Evolutionary conservation across 2,797 vertebrate species (phyloP), one percentile per base, ranked within the genome.

Genomic region (Antennarius maculatus): DNA sequence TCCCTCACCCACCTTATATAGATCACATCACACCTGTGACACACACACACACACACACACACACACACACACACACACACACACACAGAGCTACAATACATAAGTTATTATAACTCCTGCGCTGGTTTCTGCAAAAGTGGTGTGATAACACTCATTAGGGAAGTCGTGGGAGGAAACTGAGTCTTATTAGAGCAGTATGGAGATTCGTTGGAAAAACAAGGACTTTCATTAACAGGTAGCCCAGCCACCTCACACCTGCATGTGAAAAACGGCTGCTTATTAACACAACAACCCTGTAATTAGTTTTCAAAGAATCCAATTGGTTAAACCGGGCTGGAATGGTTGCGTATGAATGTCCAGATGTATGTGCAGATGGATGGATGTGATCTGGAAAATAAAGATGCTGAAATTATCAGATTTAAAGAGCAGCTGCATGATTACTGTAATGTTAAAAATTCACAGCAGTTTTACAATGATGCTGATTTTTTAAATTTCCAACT

Each of bases 81-180:
- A 56, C 67, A 63, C 62, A 49, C 56, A 43, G 48, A 13, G 69
- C 63, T 73, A 77, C 59, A 76, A 55, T 59, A 71, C 3, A n/a
- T 54, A 66, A 78, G 83, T 89, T 91, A 92, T 92, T 91, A 91
- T 85, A 88, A 84, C 85, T 92, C 77, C 77, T 77, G 80, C 42
- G 64, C 76, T 71, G 75, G 78, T 77, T 81, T 80, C 73, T 83
- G 80, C 42, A 65, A 91, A 75, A 81, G 76, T 88, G 81, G 91
- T 92, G 92, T 93, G 92, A 93, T 93, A 92, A 93, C 91, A 93
- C 91, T 93, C 84, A 92, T 93, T 92, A 93, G 71, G 79, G 77
- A 70, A 89, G 86, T 89, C 74, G 91, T 91, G 90, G 92, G 90
- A 88, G 90, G 82, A 91, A 88, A 87, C 74, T 53, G 62, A 85